phyloP scores from a whole-genome alignment of 2,888 invertebrate genomes.

The Dynastes hyllus region DNA sequence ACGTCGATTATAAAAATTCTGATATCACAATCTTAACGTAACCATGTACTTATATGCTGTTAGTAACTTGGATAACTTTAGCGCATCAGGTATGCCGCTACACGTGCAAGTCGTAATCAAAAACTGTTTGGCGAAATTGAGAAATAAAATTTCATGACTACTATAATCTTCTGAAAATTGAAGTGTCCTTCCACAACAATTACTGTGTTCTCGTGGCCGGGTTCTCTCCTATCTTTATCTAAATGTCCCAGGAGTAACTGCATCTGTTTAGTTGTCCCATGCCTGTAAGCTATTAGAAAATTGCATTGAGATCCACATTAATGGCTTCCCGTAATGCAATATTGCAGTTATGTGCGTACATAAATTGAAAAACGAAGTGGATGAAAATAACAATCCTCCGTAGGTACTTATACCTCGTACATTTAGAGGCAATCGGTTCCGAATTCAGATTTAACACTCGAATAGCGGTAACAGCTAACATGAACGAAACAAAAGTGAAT shows the following conservation, averaged over 20 bases:
- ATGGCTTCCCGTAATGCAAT: conserved; percentile 32
- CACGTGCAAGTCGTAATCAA: conserved; percentile 35
- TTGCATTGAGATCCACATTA: conserved; percentile 33
- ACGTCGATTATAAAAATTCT: not conserved
- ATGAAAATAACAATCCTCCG: not conserved
- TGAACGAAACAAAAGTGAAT: no score
- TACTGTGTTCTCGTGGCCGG: conserved; percentile 20
- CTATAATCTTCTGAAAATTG: conserved; percentile 48
- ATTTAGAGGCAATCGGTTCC: no score
- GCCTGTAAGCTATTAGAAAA: conserved; percentile 42
- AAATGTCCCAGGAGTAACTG: conserved; percentile 34
- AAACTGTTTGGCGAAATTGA: conserved; percentile 41
- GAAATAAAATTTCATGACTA: conserved; percentile 45
- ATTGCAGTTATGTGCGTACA: not conserved
- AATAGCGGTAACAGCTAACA: no score
- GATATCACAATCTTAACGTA: not conserved
- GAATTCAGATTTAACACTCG: no score
- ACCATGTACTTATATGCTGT: not conserved
- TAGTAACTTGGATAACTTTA: conserved; percentile 16
- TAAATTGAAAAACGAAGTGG: conserved; percentile 14
- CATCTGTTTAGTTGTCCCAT: conserved; percentile 39
- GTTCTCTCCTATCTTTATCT: conserved; percentile 37
- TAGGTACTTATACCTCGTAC: no score
- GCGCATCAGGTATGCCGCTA: conserved; percentile 25
- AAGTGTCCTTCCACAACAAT: conserved; percentile 43